Base-by-base conservation (phyloP, 2,113 vertebrate genomes). In the Cyanistes caeruleus region DNA sequence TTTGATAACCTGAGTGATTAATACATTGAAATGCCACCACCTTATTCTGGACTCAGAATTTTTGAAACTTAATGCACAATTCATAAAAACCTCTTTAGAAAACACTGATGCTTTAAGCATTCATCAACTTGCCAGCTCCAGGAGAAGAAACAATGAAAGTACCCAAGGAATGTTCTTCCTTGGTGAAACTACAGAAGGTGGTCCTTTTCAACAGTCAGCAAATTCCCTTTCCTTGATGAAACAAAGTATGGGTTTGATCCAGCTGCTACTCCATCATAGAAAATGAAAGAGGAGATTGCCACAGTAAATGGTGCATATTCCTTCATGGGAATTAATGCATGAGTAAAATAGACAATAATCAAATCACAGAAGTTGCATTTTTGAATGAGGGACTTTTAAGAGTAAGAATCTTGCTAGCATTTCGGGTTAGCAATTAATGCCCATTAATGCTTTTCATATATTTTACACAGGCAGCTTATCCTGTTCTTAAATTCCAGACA, bases 81-180 rank as follows among this genome's bases (percentile, higher is more conserved):
- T 78, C 84, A 89, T 93, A 75, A 94, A 97, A 96, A 92, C 48
- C 41, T 95, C 91, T 95, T 97, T 95, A 95, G 84, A 91, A 97
- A 95, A 91, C 59, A 91, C 64, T 46, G 75, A 35, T 87, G 69
- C 82, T 96, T 70, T 94, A 90, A 96, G 59, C 70, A 77, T 97
- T 95, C 85, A 83, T 94, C 63, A 86, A 76, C 87, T 88, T 93
- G 76, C 64, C 95, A 97, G 79, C 46, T 90, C 72, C 81, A 87
- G 89, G 93, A 91, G 55, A 97, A 94, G 68, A 97, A 96, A 93
- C 53, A 81, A 77, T 73, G 6, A 90, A 81, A 89, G 63, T 11
- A 82, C 35, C 11, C 43, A 75, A 75, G 28, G 30, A 93, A 90
- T 33, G 11, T 44, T 80, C 37, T 52, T 89, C 28, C 49, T 63